Base-by-base conservation (phyloP, 2,888 invertebrate genomes). In the Papilio protenor region DNA sequence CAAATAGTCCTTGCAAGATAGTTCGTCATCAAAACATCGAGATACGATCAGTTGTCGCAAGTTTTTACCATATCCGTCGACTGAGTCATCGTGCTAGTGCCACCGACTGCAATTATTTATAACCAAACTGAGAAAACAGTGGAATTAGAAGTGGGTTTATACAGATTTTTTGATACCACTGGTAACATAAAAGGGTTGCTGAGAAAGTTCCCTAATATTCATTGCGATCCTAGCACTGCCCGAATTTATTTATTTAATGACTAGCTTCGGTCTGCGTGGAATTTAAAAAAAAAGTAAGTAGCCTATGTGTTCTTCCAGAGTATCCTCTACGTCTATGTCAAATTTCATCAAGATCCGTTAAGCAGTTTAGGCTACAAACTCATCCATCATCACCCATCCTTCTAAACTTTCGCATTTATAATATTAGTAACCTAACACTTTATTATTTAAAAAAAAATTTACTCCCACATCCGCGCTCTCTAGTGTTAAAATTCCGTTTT, bases 11-110 rank as follows among this genome's bases (percentile, higher is more conserved):
- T 74, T 55, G 82, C 82, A 82, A 12, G 80, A 81, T 83, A 81
- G 84, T 89, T 88, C 88, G 86, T 88, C 88, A 88, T 88, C 86
- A 84, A 81, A 85, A 83, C 84, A 81, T 73, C 80, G 81, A 81
- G 80, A 88, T 66, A 73, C 27, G 27, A 73, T 64, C 55, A 55
- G 73, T 86, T 90, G 88, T 91, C 88, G 86, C 82, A 87, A 88
- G 86, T 89, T 91, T 91, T 91, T 88, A 82, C 92, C 92, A 86
- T 92, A 92, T 88, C 85, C 77, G 84, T 80, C 52, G 77, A 84
- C 81, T 84, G 84, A 85, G 82, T 83, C 83, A 81, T 73, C 73
- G 45, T 45, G 27, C 11, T 23, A 64, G 45, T 45, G 27, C 11
- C 40, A 64, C 49, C 18, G 75, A 75, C 64, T 75, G 59, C 40